phyloP scores from a whole-genome alignment of 2,797 vertebrate genomes.

The Lagocephalus sceleratus region DNA sequence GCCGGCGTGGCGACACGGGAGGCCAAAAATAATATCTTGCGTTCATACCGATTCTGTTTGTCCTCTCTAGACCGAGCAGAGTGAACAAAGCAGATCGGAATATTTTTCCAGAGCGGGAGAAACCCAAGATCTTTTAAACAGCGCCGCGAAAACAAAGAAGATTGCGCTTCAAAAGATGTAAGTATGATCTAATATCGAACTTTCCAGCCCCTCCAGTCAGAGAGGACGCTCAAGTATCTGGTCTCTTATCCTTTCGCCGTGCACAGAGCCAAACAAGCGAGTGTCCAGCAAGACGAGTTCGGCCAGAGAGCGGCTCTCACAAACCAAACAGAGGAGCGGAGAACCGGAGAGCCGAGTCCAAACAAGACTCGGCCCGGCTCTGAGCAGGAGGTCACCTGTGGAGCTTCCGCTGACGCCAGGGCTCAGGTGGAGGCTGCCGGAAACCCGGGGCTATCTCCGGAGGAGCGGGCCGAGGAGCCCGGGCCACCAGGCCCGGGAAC shows the following conservation, averaged over 20 bases:
- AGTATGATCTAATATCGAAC: constrained; percentile 67
- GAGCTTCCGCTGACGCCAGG: constrained; percentile 13
- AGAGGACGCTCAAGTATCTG: constrained; percentile 55
- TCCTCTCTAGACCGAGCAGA: constrained; percentile 66
- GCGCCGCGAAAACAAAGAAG: constrained; percentile 72
- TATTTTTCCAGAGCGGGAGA: constrained; percentile 76
- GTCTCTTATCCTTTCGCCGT: constrained; percentile 40
- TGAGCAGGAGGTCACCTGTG: constrained; percentile 4
- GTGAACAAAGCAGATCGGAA: constrained; percentile 75
- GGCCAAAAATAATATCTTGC: constrained; percentile 66
- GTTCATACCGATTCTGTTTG: constrained; percentile 68
- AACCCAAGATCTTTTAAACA: constrained; percentile 70
- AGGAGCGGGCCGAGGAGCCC: constrained; percentile 28
- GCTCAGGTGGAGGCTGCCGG: constrained; percentile 16
- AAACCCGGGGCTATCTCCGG: constrained; percentile 19
- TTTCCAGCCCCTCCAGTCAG: constrained; percentile 57
- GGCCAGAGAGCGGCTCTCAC: constrained; percentile 23
- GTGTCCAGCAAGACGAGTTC: constrained; percentile 41
- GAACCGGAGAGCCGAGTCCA: constrained; percentile 47
- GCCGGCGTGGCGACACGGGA: constrained; percentile 36
- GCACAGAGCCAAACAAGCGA: constrained; percentile 68
- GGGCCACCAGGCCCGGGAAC: constrained; percentile 28
- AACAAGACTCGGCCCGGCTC: constrained; percentile 14
- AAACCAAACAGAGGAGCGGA: constrained; percentile 22
- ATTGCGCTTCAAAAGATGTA: constrained; percentile 78